Evolutionary conservation across 2,888 invertebrate genomes (phyloP), one percentile per base, ranked within the genome.

Genomic region (Tetanocera ferruginea): DNA sequence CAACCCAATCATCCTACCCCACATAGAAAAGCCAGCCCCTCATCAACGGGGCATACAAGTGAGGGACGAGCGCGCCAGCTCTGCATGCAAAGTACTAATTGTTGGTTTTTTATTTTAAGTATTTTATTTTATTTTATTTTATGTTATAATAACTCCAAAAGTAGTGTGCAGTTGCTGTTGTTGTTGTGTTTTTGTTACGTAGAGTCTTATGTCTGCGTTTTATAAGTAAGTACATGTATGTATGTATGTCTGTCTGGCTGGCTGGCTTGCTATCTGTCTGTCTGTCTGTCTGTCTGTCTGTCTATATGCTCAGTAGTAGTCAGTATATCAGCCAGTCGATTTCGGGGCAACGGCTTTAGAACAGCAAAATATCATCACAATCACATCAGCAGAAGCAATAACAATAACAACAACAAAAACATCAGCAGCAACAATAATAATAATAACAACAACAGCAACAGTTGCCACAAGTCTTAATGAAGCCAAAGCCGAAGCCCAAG

Each of bases 401-500:
- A 52, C 25, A 70, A 49, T 31, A 43, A 49, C 25, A 49, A 37
- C 19, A 28, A 34, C 37, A 31, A 34, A 28, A 31, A 64, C 34
- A 31, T 3, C 43, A 37, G 37, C 66, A 66, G 19, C 34, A 34
- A 11, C 66, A 66, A 17, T 37, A 28, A 9, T 23, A 23, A n/a
- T 55, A 25, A 2, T 66, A 9, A 4, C 34, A 60, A 11, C 37
- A 23, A 25, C 34, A 72, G 49, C 72, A 60, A 60, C 49, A 28
- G 49, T 62, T 28, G 60, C 73, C 60, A 31, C 73, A 62, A 60
- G 60, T 72, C 72, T 31, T 37, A 49, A 37, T 72, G 25, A 60
- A 60, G 57, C 34, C 60, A 37, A 60, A 73, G 49, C 72, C 51
- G 28, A 28, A 60, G 62, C 49, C 62, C 62, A 11, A 73, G 62